Conservation (phyloP, 2,797 vertebrate genomes). For the Cichlasoma orientale region DNA sequence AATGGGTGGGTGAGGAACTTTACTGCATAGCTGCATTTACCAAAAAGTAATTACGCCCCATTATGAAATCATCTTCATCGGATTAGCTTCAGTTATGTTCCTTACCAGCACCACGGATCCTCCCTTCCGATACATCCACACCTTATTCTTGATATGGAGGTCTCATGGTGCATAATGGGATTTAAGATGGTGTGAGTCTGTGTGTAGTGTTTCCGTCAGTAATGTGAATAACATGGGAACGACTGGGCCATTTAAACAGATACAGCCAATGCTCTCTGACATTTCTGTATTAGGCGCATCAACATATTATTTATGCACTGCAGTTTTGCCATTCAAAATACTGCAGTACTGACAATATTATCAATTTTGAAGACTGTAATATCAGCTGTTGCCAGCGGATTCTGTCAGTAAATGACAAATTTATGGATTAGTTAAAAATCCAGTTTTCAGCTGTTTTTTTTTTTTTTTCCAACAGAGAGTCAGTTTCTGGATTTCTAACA, state of each 20-base stretch:
- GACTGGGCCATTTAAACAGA: not conserved
- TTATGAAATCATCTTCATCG: constrained; percentile 50
- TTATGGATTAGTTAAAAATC: not conserved
- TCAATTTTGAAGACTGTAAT: not conserved
- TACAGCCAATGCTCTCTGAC: not conserved
- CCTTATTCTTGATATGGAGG: constrained; percentile 25
- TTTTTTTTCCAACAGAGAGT: not conserved
- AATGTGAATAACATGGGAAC: not conserved
- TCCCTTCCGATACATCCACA: constrained; percentile 30
- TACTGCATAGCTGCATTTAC: constrained; percentile 39
- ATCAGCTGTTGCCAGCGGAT: not conserved
- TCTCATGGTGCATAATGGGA: not conserved
- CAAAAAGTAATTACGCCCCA: constrained; percentile 35
- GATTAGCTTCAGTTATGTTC: constrained; percentile 48
- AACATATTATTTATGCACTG: not conserved
- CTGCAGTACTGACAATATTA: not conserved
- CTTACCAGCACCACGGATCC: constrained; percentile 15
- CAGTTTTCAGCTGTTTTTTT: not conserved
- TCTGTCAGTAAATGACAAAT: not conserved
- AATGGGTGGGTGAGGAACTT: constrained; percentile 32
- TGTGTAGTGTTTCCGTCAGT: not conserved
- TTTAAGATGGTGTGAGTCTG: not conserved
- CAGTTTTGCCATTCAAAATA: not conserved
- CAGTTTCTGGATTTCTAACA: not conserved
- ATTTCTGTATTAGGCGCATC: not conserved